Evolutionary conservation across 2,888 invertebrate species (phyloP).

Genomic region (Platycheirus rosarum): DNA sequence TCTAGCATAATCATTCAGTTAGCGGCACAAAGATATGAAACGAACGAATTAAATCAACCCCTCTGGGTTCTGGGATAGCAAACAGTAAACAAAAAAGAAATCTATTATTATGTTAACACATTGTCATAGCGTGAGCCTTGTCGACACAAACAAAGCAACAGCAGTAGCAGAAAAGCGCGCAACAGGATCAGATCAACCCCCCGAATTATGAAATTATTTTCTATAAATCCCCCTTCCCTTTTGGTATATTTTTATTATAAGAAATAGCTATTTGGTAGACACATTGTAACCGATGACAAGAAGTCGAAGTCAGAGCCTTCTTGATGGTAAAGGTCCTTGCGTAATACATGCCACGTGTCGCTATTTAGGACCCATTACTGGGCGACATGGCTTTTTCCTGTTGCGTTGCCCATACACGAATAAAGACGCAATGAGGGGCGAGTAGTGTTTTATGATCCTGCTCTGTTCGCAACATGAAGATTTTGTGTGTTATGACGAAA

Average conservation of each 20-base stretch:
- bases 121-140: constrained; percentile 54
- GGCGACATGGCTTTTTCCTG: constrained; percentile 73
- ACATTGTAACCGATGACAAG: constrained; percentile 75
- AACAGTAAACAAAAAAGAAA: constrained; percentile 36
- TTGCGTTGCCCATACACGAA: neutral
- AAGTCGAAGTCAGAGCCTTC: constrained; percentile 78
- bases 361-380: constrained; percentile 82
- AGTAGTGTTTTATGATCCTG: constrained; percentile 44
- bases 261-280: constrained; percentile 6
- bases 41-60: constrained; percentile 68
- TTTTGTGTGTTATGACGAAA: constrained; percentile 70
- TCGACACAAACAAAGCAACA: constrained; percentile 22
- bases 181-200: constrained; percentile 78
- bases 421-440: constrained; percentile 32
- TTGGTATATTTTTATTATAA: constrained; percentile 30
- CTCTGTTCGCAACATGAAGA: constrained; percentile 39
- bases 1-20: constrained; percentile 66
- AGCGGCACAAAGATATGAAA: constrained; percentile 48
- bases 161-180: constrained; percentile 50
- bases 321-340: constrained; percentile 64
- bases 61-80: constrained; percentile 22
- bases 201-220: constrained; percentile 83
- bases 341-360: constrained; percentile 80
- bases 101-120: constrained; percentile 73
- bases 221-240: constrained; percentile 79